Evolutionary conservation across 2,113 vertebrate species (phyloP).

Genomic region (Pyxicephalus adspersus): DNA sequence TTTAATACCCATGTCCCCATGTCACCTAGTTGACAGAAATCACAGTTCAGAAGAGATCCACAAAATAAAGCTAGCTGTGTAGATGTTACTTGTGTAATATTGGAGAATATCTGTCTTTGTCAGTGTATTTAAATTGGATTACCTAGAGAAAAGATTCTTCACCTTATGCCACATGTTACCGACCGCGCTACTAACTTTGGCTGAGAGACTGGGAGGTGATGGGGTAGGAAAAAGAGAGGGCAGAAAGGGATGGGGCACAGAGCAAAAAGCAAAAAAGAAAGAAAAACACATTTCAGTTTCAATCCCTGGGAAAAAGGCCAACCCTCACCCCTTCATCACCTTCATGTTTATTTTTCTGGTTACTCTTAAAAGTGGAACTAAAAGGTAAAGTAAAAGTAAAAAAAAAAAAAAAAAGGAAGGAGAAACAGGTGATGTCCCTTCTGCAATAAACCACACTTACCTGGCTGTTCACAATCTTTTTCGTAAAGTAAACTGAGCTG

Average conservation of each 20-base stretch:
- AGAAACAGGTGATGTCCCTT: too few relatives aligned
- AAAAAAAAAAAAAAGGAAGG: too few relatives aligned
- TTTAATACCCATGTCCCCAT: neutral
- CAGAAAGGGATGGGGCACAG: constrained; percentile 74
- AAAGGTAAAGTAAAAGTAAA: too few relatives aligned
- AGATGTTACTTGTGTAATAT: neutral
- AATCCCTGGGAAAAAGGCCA: constrained; percentile 8
- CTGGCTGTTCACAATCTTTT: too few relatives aligned
- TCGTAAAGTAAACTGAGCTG: too few relatives aligned
- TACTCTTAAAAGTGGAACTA: too few relatives aligned
- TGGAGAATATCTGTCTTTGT: neutral
- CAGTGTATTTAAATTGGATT: constrained; percentile 63
- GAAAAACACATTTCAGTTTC: constrained; percentile 62
- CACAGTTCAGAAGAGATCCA: neutral
- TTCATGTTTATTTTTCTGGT: neutral
- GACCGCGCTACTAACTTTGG: constrained; percentile 93
- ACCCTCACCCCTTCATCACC: neutral
- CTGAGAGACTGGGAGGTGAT: constrained; percentile 85
- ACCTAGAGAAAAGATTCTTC: constrained; percentile 95
- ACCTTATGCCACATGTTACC: constrained; percentile 94
- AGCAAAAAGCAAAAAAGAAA: constrained; percentile 65
- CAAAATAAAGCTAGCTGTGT: neutral
- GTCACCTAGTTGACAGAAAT: neutral
- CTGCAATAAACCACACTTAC: too few relatives aligned
- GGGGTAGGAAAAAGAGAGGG: constrained; percentile 71